Evolutionary conservation across 2,113 vertebrate species (phyloP).

Genomic region (Hippocampus zosterae): DNA sequence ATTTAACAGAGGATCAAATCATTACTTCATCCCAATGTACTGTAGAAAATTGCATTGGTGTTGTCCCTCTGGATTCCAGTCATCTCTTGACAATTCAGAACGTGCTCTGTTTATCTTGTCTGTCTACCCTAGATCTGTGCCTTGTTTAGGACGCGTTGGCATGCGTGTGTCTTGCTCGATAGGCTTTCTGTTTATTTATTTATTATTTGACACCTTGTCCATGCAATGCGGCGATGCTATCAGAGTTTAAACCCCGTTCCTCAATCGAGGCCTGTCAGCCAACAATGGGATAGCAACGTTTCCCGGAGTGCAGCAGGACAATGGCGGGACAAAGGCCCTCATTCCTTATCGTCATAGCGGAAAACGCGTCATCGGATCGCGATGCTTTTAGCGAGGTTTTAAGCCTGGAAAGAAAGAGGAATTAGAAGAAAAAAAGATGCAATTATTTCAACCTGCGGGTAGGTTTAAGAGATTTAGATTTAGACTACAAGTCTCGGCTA

Average conservation of each 20-base stretch:
- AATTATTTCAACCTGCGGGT: neutral
- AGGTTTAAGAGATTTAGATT: neutral
- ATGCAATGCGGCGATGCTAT: constrained; percentile 69
- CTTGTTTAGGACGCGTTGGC: constrained; percentile 60
- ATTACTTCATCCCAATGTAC: neutral
- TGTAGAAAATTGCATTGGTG: constrained; percentile 43
- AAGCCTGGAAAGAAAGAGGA: constrained; percentile 42
- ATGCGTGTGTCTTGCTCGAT: constrained; percentile 61
- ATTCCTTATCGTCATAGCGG: constrained; percentile 57
- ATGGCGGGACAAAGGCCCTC: constrained; percentile 57
- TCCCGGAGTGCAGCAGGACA: constrained; percentile 69
- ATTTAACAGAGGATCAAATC: neutral
- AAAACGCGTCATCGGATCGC: constrained; percentile 70
- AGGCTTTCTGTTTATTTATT: constrained; percentile 34
- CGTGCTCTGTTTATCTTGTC: constrained; percentile 57
- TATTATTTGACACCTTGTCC: constrained; percentile 66
- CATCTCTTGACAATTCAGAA: constrained; percentile 47
- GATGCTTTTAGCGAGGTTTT: constrained; percentile 58
- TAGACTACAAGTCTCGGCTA: neutral
- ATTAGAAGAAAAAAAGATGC: neutral
- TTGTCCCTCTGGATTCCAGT: constrained; percentile 33
- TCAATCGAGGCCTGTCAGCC: constrained; percentile 69
- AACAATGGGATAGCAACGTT: constrained; percentile 68
- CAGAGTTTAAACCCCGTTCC: constrained; percentile 56
- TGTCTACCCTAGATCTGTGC: constrained; percentile 54